These are phyloP conservation scores for Perca flavescens DNA, from an alignment of 2,113 vertebrate species.

Conservation along the genomic window DNA sequence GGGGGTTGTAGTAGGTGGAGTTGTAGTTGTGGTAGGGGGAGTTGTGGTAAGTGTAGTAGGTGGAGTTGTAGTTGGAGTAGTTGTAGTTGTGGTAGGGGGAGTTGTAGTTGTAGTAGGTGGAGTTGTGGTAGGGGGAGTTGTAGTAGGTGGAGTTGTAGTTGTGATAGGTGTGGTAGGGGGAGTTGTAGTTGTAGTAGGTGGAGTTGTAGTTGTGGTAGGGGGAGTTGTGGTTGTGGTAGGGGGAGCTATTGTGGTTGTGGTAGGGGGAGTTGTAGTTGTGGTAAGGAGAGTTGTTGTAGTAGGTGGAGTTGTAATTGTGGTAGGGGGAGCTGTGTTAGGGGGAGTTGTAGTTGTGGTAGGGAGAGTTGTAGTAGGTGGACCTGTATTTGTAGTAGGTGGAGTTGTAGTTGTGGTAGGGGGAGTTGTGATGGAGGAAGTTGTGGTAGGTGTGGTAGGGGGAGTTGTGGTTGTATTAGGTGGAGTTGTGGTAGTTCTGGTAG, in stretches of 20 bases:
- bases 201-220: background rate
- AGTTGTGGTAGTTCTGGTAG: background rate
- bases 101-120: background rate
- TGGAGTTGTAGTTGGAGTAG: background rate
- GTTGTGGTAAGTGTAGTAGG: background rate
- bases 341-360: background rate
- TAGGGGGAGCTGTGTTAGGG: background rate
- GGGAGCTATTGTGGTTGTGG: background rate
- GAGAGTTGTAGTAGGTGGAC: background rate
- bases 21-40: too few species aligned
- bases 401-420: background rate
- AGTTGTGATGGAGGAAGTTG: background rate
- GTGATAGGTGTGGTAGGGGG: too few species aligned
- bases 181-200: background rate
- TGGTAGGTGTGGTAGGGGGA: background rate
- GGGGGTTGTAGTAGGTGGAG: too few species aligned
- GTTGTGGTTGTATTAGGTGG: background rate
- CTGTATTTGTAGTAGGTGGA: background rate
- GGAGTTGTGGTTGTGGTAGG: background rate
- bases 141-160: too few species aligned
- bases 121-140: background rate
- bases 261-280: background rate
- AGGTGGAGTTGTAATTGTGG: background rate
- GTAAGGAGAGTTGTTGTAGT: background rate
- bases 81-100: background rate